Evolutionary conservation across 2,888 invertebrate species (phyloP).

Genomic region (Agrotis ipsilon): DNA sequence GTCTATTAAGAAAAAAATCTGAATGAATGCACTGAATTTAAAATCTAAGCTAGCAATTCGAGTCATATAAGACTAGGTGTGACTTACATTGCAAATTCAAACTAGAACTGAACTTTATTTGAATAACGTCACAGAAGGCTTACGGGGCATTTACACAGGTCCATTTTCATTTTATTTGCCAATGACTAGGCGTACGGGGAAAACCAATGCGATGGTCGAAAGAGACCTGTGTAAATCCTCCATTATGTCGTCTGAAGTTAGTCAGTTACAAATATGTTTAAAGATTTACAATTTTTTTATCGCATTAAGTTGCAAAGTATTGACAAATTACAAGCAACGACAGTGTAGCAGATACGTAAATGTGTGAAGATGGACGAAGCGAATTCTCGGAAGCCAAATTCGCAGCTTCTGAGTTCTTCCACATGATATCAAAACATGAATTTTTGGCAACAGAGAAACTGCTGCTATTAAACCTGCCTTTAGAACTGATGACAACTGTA

Average conservation of each 20-base stretch:
- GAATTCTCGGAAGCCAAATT: slow-evolving; percentile 51
- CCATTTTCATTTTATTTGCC: too few species aligned
- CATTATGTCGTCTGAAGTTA: too few species aligned
- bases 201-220: too few species aligned
- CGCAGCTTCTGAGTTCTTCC: slow-evolving; percentile 58
- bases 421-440: slow-evolving; percentile 60
- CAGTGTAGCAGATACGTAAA: slow-evolving; percentile 41
- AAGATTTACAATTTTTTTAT: too few species aligned
- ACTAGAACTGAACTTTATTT: too few species aligned
- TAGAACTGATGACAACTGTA: slow-evolving; percentile 60
- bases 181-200: too few species aligned
- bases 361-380: slow-evolving; percentile 65
- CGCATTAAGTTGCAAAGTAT: background rate
- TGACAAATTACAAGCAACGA: slow-evolving; percentile 55
- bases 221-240: too few species aligned
- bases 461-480: slow-evolving; percentile 53
- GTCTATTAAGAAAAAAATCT: background rate
- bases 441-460: slow-evolving; percentile 58
- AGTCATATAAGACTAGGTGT: too few species aligned
- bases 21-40: slow-evolving; percentile 12
- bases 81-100: too few species aligned
- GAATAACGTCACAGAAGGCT: too few species aligned
- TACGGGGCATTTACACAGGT: too few species aligned
- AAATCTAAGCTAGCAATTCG: background rate
- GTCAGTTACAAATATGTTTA: too few species aligned